A percentile compares a stretch with the other conserved stretches of the same genome.
Conservation (phyloP, 2,113 vertebrate genomes). For the Heteronetta atricapilla region DNA sequence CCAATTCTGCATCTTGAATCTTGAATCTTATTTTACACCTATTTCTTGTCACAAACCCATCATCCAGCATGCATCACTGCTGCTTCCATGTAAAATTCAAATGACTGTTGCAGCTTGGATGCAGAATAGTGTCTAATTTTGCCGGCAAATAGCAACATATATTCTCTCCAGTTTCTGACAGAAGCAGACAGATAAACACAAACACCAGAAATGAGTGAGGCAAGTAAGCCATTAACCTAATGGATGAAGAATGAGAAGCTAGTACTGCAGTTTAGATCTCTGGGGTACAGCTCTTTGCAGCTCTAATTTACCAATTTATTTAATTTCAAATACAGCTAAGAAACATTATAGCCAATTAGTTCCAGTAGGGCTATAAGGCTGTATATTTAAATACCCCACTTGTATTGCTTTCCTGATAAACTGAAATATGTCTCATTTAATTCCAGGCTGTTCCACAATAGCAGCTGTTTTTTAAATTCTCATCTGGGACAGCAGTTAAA, state of each 20-base stretch:
- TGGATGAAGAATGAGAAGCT: neutral
- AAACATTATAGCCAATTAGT: conserved; percentile 63
- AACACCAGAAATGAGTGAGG: neutral
- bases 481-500: conserved; percentile 67
- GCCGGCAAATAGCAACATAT: neutral
- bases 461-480: conserved; percentile 62
- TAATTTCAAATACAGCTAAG: conserved; percentile 59
- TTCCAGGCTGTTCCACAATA: conserved; percentile 54
- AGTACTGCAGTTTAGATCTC: conserved; percentile 39
- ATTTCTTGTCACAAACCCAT: neutral
- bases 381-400: conserved; percentile 49
- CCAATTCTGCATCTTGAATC: neutral
- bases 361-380: conserved; percentile 37
- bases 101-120: neutral
- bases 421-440: conserved; percentile 51
- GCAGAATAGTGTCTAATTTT: neutral
- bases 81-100: neutral
- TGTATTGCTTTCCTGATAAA: conserved; percentile 56
- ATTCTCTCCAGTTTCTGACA: neutral
- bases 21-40: neutral
- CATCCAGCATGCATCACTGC: neutral
- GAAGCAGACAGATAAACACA: neutral
- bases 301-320: conserved; percentile 58
- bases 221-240: conserved; percentile 17
- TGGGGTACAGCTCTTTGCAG: neutral